A percentile compares a stretch with the other conserved stretches of the same genome.
phyloP scores from a whole-genome alignment of 2,888 invertebrate genomes.

The Plebejus argus region DNA sequence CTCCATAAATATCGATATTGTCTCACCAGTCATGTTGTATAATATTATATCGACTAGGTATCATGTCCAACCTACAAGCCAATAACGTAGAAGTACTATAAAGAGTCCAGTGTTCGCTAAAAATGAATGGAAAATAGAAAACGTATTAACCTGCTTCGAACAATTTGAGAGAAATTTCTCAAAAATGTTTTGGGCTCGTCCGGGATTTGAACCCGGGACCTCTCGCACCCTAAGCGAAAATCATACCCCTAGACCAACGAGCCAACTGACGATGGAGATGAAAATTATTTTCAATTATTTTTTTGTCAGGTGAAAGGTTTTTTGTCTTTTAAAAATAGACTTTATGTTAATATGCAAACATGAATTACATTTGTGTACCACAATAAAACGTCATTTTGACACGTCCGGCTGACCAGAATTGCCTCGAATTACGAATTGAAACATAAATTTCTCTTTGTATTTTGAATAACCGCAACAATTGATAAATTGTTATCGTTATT shows the following conservation, averaged over 20 bases:
- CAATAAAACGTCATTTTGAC: neutral
- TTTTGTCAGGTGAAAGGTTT: neutral
- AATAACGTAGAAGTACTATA: neutral
- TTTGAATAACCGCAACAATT: neutral
- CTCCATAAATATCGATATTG: too few species aligned
- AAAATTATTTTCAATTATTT: neutral
- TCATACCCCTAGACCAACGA: constrained; percentile 82
- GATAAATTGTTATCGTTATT: constrained; percentile 2
- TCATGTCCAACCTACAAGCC: neutral
- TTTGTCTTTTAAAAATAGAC: neutral
- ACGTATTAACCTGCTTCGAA: neutral
- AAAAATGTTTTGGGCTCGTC: constrained; percentile 65
- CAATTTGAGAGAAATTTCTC: neutral
- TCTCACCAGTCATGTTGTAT: too few species aligned
- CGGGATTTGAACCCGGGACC: constrained; percentile 82
- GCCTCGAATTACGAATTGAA: neutral
- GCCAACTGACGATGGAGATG: constrained; percentile 53
- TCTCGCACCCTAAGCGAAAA: constrained; percentile 82
- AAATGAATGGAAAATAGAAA: constrained; percentile 7
- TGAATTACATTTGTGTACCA: neutral
- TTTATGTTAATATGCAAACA: neutral
- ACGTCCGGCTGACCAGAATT: neutral
- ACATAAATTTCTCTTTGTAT: constrained; percentile 11
- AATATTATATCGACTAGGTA: neutral
- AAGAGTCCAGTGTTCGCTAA: neutral